phyloP scores from a whole-genome alignment of 2,113 vertebrate genomes.

The Archilochus colubris region DNA sequence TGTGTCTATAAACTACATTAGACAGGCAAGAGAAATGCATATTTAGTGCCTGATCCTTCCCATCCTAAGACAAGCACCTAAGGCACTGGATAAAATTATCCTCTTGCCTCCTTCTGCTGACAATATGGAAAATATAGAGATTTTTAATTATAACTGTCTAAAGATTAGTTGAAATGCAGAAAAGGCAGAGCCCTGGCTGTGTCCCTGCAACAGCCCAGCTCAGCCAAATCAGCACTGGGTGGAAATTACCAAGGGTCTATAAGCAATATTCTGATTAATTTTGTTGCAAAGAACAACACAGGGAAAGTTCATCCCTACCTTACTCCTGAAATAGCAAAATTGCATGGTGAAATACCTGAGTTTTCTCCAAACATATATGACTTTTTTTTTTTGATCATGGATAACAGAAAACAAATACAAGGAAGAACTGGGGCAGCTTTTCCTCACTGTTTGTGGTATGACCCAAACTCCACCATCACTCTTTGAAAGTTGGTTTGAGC shows the following conservation, averaged over 20 bases:
- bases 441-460: background rate
- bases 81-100: background rate
- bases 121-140: background rate
- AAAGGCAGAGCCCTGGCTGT: background rate
- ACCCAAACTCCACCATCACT: background rate
- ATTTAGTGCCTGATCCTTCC: background rate
- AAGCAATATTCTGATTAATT: background rate
- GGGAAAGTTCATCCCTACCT: background rate
- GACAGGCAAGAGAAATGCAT: background rate
- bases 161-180: background rate
- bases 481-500: background rate
- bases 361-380: background rate
- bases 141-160: background rate
- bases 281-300: background rate
- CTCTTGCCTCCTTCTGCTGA: background rate
- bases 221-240: background rate
- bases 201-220: background rate
- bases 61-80: background rate
- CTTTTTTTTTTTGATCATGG: background rate
- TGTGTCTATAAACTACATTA: background rate
- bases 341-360: background rate
- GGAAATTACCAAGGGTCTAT: background rate
- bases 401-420: background rate
- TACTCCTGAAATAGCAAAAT: rapidly evolving
- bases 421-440: background rate